phyloP scores from a whole-genome alignment of 2,797 vertebrate genomes.

The Leuciscus waleckii region DNA sequence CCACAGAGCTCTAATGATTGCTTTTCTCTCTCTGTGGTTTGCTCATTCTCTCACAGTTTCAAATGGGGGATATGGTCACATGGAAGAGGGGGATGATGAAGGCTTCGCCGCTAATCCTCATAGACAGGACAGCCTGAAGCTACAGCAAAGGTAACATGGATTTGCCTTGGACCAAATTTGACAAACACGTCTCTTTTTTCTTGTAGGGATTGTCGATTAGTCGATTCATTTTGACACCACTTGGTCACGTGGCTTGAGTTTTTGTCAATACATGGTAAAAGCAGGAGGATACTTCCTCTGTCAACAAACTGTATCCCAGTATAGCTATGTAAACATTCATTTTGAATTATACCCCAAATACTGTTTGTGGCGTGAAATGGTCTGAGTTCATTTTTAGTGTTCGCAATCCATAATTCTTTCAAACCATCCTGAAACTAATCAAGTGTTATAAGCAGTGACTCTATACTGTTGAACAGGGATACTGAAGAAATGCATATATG shows the following conservation, averaged over 20 bases:
- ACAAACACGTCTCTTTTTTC: background rate
- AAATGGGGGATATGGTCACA: conserved; percentile 73
- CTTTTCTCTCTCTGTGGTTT: conserved; percentile 39
- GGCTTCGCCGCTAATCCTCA: conserved; percentile 76
- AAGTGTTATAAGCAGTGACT: background rate
- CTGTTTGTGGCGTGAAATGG: background rate
- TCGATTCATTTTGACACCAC: conserved; percentile 1
- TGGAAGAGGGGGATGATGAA: conserved; percentile 77
- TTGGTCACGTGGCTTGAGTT: background rate
- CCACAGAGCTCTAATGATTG: conserved; percentile 54
- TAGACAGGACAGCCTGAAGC: conserved; percentile 72
- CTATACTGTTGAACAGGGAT: background rate
- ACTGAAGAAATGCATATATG: background rate
- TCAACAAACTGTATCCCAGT: background rate
- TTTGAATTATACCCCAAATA: background rate
- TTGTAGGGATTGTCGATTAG: background rate
- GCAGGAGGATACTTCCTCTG: background rate
- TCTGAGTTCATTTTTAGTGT: background rate
- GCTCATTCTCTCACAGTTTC: conserved; percentile 64
- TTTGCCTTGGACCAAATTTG: background rate
- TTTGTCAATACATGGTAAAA: background rate
- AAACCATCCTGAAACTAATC: background rate
- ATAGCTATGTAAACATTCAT: background rate
- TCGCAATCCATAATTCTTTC: background rate
- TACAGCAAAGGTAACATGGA: conserved; percentile 55